Percentiles rank a stretch among this genome's conserved stretches.
Evolutionary conservation across 2,888 invertebrate species (phyloP).

Genomic region (Omphaloscelis lunosa): DNA sequence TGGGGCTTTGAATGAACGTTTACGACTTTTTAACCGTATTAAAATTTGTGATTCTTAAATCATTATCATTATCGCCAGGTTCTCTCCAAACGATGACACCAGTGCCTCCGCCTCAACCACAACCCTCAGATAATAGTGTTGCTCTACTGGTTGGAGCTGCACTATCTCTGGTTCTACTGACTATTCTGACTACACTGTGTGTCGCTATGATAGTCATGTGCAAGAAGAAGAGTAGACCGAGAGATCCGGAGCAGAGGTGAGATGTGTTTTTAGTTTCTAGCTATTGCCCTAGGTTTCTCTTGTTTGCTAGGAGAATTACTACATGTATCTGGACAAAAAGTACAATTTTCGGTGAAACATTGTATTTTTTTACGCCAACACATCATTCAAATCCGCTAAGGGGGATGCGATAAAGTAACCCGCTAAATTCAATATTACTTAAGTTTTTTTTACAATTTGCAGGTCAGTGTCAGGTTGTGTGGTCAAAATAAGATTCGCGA

Average conservation of each 20-base stretch:
- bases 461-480: too few relatives aligned
- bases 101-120: slow-evolving; percentile 72
- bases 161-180: slow-evolving; percentile 84
- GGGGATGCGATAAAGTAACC: too few relatives aligned
- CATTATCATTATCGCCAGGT: slow-evolving; percentile 68
- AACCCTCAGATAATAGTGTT: slow-evolving; percentile 80
- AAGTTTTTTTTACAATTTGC: too few relatives aligned
- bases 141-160: slow-evolving; percentile 86
- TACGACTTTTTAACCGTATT: background rate
- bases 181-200: slow-evolving; percentile 86
- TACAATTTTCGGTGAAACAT: too few relatives aligned
- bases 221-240: slow-evolving; percentile 82
- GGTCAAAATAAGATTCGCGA: too few relatives aligned
- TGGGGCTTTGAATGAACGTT: accelerated
- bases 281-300: background rate
- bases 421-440: too few relatives aligned
- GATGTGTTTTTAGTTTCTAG: background rate
- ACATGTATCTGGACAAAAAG: too few relatives aligned
- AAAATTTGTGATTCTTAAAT: too few relatives aligned
- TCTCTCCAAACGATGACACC: slow-evolving; percentile 88
- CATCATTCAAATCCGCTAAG: too few relatives aligned
- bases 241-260: slow-evolving; percentile 84
- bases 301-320: background rate
- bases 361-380: too few relatives aligned
- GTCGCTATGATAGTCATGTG: slow-evolving; percentile 87